Evolutionary conservation across 2,113 vertebrate genomes (phyloP), one percentile per base, ranked within the genome.

Genomic region (Sorex fumeus): DNA sequence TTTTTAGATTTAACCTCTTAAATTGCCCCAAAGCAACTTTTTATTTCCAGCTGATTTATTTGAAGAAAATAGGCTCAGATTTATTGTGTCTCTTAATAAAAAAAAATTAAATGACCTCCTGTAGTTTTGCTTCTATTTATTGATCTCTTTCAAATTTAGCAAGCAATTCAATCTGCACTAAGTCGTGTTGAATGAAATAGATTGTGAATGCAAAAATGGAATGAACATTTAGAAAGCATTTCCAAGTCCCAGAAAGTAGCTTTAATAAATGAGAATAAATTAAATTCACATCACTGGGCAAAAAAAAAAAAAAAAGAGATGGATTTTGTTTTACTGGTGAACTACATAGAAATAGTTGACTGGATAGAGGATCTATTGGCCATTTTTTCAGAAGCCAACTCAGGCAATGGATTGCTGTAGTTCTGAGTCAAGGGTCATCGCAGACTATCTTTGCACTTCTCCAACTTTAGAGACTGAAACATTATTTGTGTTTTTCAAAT

Each of bases 261-360:
- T 94, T 91, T 97, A 91, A 96, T 92, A 95, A 96, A 94, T 92
- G 93, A 92, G 93, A 94, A 91, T 70, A 89, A 95, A 96, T 97
- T 96, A 95, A 92, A 93, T 94, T 95, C 84, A 83, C 81, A 95
- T 96, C 76, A 81, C 91, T 91, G 74, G 76, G 78, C 67, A 7
- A 1, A 2, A 64, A 77, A 53, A 88, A 53, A 88, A 40, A 40
- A 40, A 40, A 40, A 7, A 80, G 21, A 90, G 60, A 90, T 28
- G 30, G 84, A 91, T 96, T 95, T 93, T 93, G 91, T 96, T 96
- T 95, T 91, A 94, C 91, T 64, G 53, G 90, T 83, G 82, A 86
- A 76, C 91, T 64, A 82, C 60, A 67, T 78, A 85, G 83, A 91
- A 72, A 81, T 76, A 34, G 40, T 91, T 81, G 84, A 75, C 87